Evolutionary conservation across 2,888 invertebrate species (phyloP).

Genomic region (Copidosoma aretas): DNA sequence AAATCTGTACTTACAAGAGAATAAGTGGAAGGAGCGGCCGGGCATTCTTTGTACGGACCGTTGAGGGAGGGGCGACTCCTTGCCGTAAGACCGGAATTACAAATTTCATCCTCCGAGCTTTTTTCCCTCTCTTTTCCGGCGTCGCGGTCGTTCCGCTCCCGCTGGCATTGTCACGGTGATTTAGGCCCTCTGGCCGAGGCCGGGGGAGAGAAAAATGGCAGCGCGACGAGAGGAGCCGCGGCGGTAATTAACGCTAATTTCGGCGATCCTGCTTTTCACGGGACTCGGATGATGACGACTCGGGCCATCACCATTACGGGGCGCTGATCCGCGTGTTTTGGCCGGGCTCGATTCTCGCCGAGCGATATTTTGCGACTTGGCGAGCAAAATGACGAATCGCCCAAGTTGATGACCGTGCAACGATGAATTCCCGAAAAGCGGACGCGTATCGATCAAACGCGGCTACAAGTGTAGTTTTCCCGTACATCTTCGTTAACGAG

Average conservation of each 20-base stretch:
- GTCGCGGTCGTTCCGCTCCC: slow-evolving; percentile 23
- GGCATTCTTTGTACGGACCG: neutral
- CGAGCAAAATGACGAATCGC: too few species aligned
- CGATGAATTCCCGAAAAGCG: too few species aligned
- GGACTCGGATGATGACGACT: slow-evolving; percentile 11
- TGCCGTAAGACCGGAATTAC: slow-evolving; percentile 54
- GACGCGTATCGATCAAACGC: too few species aligned
- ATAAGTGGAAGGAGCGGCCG: neutral
- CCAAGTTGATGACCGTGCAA: too few species aligned
- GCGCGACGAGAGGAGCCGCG: slow-evolving; percentile 10
- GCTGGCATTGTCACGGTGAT: slow-evolving; percentile 47
- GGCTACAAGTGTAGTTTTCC: too few species aligned
- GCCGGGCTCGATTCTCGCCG: too few species aligned
- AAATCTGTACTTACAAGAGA: too few species aligned
- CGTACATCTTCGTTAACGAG: too few species aligned
- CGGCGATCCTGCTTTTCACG: neutral
- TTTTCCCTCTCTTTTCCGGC: slow-evolving; percentile 18
- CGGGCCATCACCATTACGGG: neutral
- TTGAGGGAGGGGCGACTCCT: too few species aligned
- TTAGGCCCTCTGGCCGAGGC: slow-evolving; percentile 45
- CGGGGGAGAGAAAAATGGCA: slow-evolving; percentile 34
- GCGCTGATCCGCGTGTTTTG: too few species aligned
- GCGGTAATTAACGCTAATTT: slow-evolving; percentile 35
- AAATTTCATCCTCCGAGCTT: slow-evolving; percentile 52
- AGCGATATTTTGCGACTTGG: too few species aligned